A percentile compares a stretch with the other conserved stretches of the same genome.
These are phyloP conservation scores for Phengaris arion DNA, from an alignment of 2,888 invertebrate species.

Conservation along the genomic window DNA sequence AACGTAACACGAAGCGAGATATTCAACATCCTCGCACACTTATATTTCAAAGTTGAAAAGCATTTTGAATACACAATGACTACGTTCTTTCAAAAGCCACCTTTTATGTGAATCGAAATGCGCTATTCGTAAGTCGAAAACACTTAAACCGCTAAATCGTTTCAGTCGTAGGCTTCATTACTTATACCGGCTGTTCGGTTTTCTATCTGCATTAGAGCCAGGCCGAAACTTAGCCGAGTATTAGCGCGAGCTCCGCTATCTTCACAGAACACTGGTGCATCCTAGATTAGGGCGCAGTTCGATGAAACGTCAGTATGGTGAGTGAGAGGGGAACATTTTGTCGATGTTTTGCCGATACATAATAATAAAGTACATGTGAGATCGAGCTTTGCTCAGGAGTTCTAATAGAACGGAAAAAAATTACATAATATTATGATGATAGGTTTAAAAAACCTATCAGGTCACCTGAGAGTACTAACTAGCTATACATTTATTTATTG, in stretches of 20 bases:
- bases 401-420: no score
- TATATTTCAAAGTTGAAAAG: constrained; percentile 31
- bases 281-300: neutral
- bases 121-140: constrained; percentile 37
- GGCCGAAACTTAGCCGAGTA: neutral
- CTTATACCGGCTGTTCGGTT: constrained; percentile 50
- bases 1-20: constrained; percentile 10
- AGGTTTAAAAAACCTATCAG: no score
- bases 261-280: constrained; percentile 19
- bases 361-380: no score
- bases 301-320: constrained; percentile 11
- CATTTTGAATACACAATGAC: constrained; percentile 32
- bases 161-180: constrained; percentile 46
- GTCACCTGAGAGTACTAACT: no score
- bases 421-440: no score
- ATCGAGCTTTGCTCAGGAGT: no score
- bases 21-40: constrained; percentile 27
- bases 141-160: constrained; percentile 37
- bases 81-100: constrained; percentile 28
- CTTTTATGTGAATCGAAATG: constrained; percentile 36
- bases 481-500: no score
- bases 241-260: constrained; percentile 21
- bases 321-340: neutral
- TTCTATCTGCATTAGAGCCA: constrained; percentile 32
- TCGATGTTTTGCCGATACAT: neutral